A percentile compares a stretch with the other conserved stretches of the same genome.
These are phyloP conservation scores for Cotesia typhae DNA, from an alignment of 1,140 invertebrate species.

Conservation along the genomic window DNA sequence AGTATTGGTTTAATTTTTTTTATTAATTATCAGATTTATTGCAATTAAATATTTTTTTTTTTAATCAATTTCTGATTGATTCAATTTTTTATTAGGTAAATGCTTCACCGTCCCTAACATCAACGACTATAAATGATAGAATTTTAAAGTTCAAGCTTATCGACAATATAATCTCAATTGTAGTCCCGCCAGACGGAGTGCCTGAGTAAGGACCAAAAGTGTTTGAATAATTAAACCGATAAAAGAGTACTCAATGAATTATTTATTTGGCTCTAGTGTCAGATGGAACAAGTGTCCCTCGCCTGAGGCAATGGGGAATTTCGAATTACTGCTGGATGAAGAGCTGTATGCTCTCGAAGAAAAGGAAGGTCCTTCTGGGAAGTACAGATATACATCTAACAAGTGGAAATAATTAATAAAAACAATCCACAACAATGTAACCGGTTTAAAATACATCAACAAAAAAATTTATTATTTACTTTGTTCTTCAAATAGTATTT, in stretches of 20 bases:
- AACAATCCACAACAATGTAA: slow-evolving; percentile 12
- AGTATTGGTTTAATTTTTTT: no score
- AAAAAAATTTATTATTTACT: slow-evolving; percentile 33
- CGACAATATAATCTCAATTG: slow-evolving; percentile 92
- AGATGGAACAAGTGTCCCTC: slow-evolving; percentile 89
- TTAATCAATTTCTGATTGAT: slow-evolving; percentile 5
- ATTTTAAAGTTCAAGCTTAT: slow-evolving; percentile 97
- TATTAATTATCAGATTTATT: no score
- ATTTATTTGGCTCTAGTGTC: slow-evolving; percentile 69
- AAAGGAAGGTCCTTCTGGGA: slow-evolving; percentile 54
- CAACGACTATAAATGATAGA: slow-evolving; percentile 94
- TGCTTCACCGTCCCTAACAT: slow-evolving; percentile 92
- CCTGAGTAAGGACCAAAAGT: slow-evolving; percentile 77
- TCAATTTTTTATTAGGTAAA: slow-evolving; percentile 75
- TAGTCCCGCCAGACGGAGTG: slow-evolving; percentile 87
- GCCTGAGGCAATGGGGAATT: slow-evolving; percentile 84
- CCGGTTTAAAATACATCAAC: slow-evolving; percentile 48
- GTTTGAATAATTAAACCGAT: background rate
- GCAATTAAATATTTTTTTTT: no score
- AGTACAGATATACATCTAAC: slow-evolving; percentile 49
- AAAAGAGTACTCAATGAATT: slow-evolving; percentile 16
- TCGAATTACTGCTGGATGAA: slow-evolving; percentile 89
- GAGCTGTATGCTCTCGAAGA: slow-evolving; percentile 74
- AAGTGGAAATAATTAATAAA: slow-evolving; percentile 58
- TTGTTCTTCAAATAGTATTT: slow-evolving; percentile 46